phyloP scores from a whole-genome alignment of 35 echinoderm and acorn worm genomes.

The Heliocidaris erythrogramma region DNA sequence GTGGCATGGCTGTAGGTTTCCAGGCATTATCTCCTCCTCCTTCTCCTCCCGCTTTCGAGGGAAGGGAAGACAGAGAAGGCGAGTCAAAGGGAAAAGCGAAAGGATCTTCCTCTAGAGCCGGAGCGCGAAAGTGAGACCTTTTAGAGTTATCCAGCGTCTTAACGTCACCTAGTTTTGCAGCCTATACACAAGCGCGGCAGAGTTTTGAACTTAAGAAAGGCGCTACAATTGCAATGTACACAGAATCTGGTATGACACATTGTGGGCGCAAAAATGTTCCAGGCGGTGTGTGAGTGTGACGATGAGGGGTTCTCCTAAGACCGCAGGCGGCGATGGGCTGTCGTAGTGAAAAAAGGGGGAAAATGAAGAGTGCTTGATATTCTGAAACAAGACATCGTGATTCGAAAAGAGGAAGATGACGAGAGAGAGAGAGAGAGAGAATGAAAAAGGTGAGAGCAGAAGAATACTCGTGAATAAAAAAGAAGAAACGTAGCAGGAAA shows the following conservation, averaged over 20 bases:
- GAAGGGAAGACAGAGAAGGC: neutral
- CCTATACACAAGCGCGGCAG: neutral
- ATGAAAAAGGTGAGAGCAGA: no score
- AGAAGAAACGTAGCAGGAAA: neutral
- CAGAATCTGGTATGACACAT: conserved; percentile 5
- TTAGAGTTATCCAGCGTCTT: conserved; percentile 3
- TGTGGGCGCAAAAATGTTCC: neutral
- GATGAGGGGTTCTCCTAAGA: neutral
- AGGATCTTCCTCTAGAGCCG: conserved; percentile 6
- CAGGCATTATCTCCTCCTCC: neutral
- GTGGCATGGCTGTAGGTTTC: conserved; percentile 40
- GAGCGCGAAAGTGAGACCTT: conserved; percentile 38
- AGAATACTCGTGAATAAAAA: neutral
- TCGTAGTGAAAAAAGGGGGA: neutral
- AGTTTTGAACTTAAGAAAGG: conserved; percentile 8
- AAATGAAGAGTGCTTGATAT: neutral
- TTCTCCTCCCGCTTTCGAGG: neutral
- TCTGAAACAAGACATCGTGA: conserved; percentile 2
- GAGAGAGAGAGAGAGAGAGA: neutral
- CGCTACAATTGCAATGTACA: conserved; percentile 34
- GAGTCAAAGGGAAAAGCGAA: neutral
- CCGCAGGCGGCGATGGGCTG: neutral
- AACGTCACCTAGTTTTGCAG: conserved; percentile 37
- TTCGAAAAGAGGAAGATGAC: neutral
- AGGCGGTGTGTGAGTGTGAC: neutral